Conservation (phyloP, 2,797 vertebrate genomes). For the Tauraco hartlaubi region DNA sequence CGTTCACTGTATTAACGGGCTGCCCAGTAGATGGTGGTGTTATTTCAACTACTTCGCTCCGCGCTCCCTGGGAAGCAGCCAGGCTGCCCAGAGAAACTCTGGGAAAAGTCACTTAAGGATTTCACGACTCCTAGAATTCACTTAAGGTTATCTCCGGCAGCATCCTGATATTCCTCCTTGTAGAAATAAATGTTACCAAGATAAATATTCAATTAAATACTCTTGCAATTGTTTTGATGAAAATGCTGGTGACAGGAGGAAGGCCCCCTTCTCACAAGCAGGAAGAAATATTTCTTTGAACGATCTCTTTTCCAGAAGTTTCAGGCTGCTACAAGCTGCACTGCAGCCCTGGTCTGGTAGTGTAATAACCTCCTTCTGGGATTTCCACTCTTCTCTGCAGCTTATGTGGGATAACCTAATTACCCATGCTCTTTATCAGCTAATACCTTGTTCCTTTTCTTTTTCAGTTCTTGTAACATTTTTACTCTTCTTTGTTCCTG, state of each 20-base stretch:
- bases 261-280: neutral
- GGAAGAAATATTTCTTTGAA: neutral
- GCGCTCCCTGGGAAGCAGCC: neutral
- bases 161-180: neutral
- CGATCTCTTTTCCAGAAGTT: neutral
- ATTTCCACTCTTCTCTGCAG: neutral
- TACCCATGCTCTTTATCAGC: neutral
- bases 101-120: neutral
- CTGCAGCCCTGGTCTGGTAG: neutral
- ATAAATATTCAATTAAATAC: neutral
- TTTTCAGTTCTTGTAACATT: neutral
- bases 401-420: neutral
- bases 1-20: neutral
- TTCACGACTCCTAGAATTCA: neutral
- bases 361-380: neutral
- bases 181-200: neutral
- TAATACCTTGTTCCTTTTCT: neutral
- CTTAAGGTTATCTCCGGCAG: neutral
- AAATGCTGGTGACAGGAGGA: neutral
- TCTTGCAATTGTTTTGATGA: neutral
- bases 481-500: neutral
- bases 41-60: slow-evolving; percentile 72
- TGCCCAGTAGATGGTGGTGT: slow-evolving; percentile 84
- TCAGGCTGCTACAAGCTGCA: neutral
- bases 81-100: neutral